Conservation (phyloP, 2,888 invertebrate genomes). For the Seladonia tumulorum region DNA sequence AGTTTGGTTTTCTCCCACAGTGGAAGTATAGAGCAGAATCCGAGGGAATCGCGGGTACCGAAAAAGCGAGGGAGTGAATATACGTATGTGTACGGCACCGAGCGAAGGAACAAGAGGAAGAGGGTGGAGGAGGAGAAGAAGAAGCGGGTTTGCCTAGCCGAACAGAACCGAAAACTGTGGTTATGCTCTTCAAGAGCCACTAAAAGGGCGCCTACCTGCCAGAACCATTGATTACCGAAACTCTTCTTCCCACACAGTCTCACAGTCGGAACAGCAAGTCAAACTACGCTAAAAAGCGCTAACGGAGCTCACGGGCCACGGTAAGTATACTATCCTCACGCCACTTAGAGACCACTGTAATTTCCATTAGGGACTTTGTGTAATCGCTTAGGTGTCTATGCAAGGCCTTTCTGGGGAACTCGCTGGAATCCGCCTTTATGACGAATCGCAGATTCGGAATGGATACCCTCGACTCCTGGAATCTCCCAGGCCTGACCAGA, state of each 20-base stretch:
- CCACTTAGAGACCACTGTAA: slow-evolving; percentile 82
- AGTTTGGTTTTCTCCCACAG: slow-evolving; percentile 44
- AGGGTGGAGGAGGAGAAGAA: slow-evolving; percentile 29
- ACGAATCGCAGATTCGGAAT: slow-evolving; percentile 49
- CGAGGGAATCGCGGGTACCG: slow-evolving; percentile 40
- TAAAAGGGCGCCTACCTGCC: slow-evolving; percentile 82
- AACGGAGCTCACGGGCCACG: slow-evolving; percentile 76
- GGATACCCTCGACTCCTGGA: not conserved
- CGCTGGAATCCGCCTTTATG: slow-evolving; percentile 57
- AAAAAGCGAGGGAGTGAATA: slow-evolving; percentile 55
- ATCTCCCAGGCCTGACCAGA: not conserved
- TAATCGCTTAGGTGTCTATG: slow-evolving; percentile 70
- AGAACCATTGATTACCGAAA: slow-evolving; percentile 84
- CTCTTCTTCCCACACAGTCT: slow-evolving; percentile 82
- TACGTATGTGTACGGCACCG: not conserved
- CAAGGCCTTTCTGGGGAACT: slow-evolving; percentile 16
- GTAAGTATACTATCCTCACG: slow-evolving; percentile 78
- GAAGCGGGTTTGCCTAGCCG: slow-evolving; percentile 69
- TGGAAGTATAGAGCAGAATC: slow-evolving; percentile 35
- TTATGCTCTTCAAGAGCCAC: slow-evolving; percentile 77
- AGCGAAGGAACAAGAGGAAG: slow-evolving; percentile 7
- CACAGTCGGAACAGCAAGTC: slow-evolving; percentile 75
- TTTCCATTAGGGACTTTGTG: slow-evolving; percentile 81
- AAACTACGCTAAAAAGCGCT: slow-evolving; percentile 79
- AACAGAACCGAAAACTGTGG: slow-evolving; percentile 72